These are phyloP conservation scores for Caerostris darwini DNA, from an alignment of 1,140 invertebrate species.

Conservation along the genomic window DNA sequence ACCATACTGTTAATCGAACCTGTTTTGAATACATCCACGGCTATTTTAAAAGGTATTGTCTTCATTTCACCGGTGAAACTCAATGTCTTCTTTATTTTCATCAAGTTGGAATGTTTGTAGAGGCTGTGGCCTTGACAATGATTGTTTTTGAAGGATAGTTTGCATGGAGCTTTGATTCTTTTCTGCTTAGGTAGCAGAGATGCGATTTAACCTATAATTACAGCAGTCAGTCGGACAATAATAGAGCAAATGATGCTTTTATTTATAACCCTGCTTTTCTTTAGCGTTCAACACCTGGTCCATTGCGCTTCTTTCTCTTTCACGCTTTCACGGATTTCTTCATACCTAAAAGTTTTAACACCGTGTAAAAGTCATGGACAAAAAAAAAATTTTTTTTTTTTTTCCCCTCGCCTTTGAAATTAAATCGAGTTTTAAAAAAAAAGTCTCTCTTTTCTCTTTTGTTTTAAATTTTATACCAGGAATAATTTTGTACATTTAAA, in stretches of 20 bases:
- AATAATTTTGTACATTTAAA: background rate
- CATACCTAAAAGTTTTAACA: background rate
- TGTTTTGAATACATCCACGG: background rate
- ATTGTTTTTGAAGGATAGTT: background rate
- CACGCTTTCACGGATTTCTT: constrained; percentile 50
- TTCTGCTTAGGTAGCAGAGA: background rate
- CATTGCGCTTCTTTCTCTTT: constrained; percentile 1
- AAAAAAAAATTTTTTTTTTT: background rate
- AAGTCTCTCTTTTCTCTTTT: background rate
- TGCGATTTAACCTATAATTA: constrained; percentile 48
- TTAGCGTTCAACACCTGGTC: constrained; percentile 49
- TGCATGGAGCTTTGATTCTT: background rate
- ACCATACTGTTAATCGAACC: background rate
- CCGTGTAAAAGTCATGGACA: background rate
- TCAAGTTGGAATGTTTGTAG: background rate
- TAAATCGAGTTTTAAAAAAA: background rate
- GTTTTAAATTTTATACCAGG: background rate
- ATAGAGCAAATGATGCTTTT: constrained; percentile 72
- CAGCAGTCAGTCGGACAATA: constrained; percentile 22
- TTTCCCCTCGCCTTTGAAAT: background rate
- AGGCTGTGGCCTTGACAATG: constrained; percentile 8
- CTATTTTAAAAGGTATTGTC: background rate
- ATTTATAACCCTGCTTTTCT: constrained; percentile 62
- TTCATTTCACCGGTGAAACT: background rate
- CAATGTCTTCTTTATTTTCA: background rate